Conservation (phyloP, 2,797 vertebrate genomes). For the Dendrocincla fuliginosa region DNA sequence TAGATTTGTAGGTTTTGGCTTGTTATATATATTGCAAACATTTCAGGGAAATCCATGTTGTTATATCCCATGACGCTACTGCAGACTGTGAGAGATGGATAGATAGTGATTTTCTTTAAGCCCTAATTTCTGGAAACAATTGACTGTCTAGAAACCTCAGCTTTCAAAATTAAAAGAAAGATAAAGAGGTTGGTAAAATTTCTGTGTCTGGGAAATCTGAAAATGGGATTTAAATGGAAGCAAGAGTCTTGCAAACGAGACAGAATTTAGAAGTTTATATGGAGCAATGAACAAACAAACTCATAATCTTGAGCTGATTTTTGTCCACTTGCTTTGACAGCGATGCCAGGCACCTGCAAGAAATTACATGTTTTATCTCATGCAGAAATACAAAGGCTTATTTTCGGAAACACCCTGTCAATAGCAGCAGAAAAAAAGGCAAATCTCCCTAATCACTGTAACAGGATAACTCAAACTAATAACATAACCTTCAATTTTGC, state of each 20-base stretch:
- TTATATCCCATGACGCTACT: neutral
- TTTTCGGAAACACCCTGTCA: neutral
- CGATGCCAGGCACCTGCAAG: neutral
- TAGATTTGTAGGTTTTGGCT: neutral
- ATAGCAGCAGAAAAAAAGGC: neutral
- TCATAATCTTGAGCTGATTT: neutral
- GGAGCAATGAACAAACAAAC: neutral
- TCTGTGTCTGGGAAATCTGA: neutral
- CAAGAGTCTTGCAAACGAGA: neutral
- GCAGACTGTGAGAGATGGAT: neutral
- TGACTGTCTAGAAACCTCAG: neutral
- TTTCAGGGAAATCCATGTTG: neutral
- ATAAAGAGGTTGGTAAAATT: neutral
- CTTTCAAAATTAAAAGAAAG: neutral
- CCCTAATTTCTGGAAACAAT: constrained; percentile 22
- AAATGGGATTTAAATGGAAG: neutral
- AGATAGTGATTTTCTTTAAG: neutral
- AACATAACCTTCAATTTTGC: neutral
- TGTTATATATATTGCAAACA: neutral
- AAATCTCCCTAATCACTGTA: neutral
- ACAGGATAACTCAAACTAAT: neutral
- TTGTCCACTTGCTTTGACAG: neutral
- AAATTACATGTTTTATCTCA: neutral
- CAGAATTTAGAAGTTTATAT: neutral
- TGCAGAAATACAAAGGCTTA: neutral